These are phyloP conservation scores for Tapirus terrestris DNA, from an alignment of 2,113 vertebrate genomes.

Conservation along the genomic window DNA sequence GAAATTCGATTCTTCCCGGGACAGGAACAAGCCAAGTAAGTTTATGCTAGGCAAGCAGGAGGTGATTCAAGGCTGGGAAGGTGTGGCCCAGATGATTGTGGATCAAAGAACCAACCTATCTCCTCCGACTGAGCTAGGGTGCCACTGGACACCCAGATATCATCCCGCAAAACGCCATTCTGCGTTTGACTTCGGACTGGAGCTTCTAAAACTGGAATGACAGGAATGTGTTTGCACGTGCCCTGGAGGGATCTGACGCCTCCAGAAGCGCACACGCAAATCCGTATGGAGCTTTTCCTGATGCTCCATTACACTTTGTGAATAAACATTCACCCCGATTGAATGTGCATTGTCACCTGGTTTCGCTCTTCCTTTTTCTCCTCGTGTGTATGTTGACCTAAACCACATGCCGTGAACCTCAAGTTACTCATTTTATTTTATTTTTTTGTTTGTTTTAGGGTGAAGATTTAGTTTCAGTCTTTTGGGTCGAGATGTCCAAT, in stretches of 20 bases:
- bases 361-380: slow-evolving; percentile 84
- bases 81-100: slow-evolving; percentile 93
- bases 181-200: slow-evolving; percentile 94
- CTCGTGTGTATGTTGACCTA: slow-evolving; percentile 83
- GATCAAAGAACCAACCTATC: slow-evolving; percentile 95
- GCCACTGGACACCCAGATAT: slow-evolving; percentile 95
- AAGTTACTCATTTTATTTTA: slow-evolving; percentile 78
- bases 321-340: slow-evolving; percentile 88
- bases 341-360: slow-evolving; percentile 89
- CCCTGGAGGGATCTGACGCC: slow-evolving; percentile 86
- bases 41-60: too few species aligned
- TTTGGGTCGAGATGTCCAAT: slow-evolving; percentile 84
- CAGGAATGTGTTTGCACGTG: slow-evolving; percentile 81
- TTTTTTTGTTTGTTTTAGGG: slow-evolving; percentile 76
- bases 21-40: too few species aligned
- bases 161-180: slow-evolving; percentile 95
- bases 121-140: slow-evolving; percentile 96
- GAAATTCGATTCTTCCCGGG: too few species aligned
- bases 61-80: too few species aligned
- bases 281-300: slow-evolving; percentile 90
- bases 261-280: slow-evolving; percentile 88
- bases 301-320: slow-evolving; percentile 86
- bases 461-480: slow-evolving; percentile 85
- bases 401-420: slow-evolving; percentile 88
- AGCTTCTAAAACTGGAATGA: slow-evolving; percentile 96